Percentiles rank a stretch among this genome's conserved stretches.
phyloP scores from a whole-genome alignment of 2,113 vertebrate genomes.

The Dissostichus mawsoni region DNA sequence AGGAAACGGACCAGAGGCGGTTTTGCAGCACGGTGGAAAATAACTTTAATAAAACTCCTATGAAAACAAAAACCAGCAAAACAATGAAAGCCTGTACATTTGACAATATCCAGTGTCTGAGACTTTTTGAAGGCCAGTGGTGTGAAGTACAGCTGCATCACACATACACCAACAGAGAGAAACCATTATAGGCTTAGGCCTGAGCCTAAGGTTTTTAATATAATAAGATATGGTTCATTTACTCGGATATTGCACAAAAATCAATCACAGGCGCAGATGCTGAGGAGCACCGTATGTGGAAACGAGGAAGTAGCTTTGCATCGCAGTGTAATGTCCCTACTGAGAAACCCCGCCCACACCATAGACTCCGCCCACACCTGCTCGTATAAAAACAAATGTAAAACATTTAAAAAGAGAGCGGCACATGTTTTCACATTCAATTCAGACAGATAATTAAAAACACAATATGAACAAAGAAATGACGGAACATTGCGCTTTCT shows the following conservation, averaged over 20 bases:
- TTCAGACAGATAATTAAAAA: conserved; percentile 67
- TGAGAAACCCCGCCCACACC: conserved; percentile 45
- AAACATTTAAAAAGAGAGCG: conserved; percentile 52
- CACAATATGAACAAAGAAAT: conserved; percentile 50
- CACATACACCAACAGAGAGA: conserved; percentile 64
- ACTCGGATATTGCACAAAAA: conserved; percentile 83
- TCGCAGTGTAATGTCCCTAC: conserved; percentile 57
- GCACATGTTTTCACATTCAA: conserved; percentile 73
- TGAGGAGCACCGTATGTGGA: conserved; percentile 53
- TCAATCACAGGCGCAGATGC: conserved; percentile 67
- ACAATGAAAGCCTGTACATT: conserved; percentile 81
- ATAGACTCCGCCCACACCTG: conserved; percentile 45
- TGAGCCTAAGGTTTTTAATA: conserved; percentile 38
- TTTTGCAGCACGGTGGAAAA: conserved; percentile 68
- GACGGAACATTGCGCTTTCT: conserved; percentile 34
- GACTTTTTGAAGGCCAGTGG: conserved; percentile 74
- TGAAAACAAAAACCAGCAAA: conserved; percentile 74
- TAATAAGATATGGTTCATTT: conserved; percentile 62
- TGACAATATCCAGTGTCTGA: conserved; percentile 83
- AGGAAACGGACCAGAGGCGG: conserved; percentile 8
- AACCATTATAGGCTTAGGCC: conserved; percentile 62
- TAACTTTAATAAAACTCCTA: conserved; percentile 84
- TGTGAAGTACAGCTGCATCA: conserved; percentile 70
- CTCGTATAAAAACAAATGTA: conserved; percentile 59
- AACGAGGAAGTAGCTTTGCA: conserved; percentile 62